Evolutionary conservation across 2,797 vertebrate species (phyloP).

Genomic region (Phrynocephalus guinanensis): DNA sequence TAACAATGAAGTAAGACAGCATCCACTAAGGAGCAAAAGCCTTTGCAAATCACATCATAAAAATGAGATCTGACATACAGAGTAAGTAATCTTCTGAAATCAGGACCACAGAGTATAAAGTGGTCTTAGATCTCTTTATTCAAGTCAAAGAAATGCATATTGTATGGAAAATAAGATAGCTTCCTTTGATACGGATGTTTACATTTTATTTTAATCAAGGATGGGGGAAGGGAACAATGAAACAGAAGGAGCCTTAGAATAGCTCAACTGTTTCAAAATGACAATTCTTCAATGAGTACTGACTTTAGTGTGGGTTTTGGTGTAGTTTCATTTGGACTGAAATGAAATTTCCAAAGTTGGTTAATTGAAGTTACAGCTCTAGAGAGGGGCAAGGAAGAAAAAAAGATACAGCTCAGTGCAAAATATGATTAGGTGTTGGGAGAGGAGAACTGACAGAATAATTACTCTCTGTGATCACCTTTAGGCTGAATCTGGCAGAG

Average conservation of each 20-base stretch:
- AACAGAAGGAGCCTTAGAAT: slow-evolving; percentile 10
- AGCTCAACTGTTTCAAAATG: slow-evolving; percentile 13
- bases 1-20: slow-evolving; percentile 2
- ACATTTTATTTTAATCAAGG: slow-evolving; percentile 23
- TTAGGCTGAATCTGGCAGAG: slow-evolving; percentile 14
- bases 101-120: slow-evolving; percentile 5
- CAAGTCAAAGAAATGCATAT: slow-evolving; percentile 25
- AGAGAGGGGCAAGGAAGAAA: neutral
- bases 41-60: slow-evolving; percentile 22
- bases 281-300: neutral
- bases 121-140: slow-evolving; percentile 28
- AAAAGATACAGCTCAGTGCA: neutral
- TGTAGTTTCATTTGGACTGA: neutral
- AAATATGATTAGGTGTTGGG: slow-evolving; percentile 2
- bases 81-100: slow-evolving; percentile 16
- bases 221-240: neutral
- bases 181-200: slow-evolving; percentile 22
- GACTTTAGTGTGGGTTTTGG: slow-evolving; percentile 9
- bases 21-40: neutral
- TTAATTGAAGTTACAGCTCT: slow-evolving; percentile 34
- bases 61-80: neutral
- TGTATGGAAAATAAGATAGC: slow-evolving; percentile 25
- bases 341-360: slow-evolving; percentile 10
- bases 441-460: slow-evolving; percentile 5
- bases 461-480: neutral